Base-by-base conservation (phyloP, 1,140 invertebrate genomes). In the Drosophila micromelanica region DNA sequence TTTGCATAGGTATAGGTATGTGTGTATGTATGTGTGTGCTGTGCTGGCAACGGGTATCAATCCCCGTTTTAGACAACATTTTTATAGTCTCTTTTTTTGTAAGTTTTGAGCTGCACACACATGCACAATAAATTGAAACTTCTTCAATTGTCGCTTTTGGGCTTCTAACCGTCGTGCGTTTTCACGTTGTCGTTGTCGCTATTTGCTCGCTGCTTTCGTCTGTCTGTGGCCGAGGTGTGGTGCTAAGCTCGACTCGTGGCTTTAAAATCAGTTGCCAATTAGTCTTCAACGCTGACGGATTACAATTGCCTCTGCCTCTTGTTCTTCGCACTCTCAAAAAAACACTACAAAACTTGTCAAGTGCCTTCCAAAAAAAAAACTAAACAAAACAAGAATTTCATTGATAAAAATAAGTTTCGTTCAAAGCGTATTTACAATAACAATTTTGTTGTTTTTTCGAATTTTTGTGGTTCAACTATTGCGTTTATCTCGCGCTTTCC, bases 251-350 rank as follows among this genome's bases (percentile, higher is more conserved):
- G 79, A 59, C 38, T 72, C 72, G 32, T 56, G 63, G 73, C 74
- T 86, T 90, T 61, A 38, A 85, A 90, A 91, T 91, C 90, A 91
- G 90, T 91, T 91, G 85, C 90, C 90, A 91, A 91, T 91, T 79
- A 90, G 90, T 90, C 81, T 91, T 81, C 80, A 81, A 68, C 72
- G 77, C 72, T 71, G 81, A 91, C 90, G 87, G 90, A 91, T 89
- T 90, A 87, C 76, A 76, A 78, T 89, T 79, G 73, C 76, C 76
- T 60, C 60, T 56, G 71, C 64, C 42, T 54, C 46, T 52, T 59
- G 62, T 46, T 63, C 48, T 54, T 69, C 49, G n/a, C 30, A 20
- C 20, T 20, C 63, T 11, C 37, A 30, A 35, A 35, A 57, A n/a
- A 52, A 67, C 57, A 49, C 38, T 54, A 4, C 12, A 30, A 78